Base-by-base conservation (phyloP, 2,797 vertebrate genomes). In the Podarcis siculus region DNA sequence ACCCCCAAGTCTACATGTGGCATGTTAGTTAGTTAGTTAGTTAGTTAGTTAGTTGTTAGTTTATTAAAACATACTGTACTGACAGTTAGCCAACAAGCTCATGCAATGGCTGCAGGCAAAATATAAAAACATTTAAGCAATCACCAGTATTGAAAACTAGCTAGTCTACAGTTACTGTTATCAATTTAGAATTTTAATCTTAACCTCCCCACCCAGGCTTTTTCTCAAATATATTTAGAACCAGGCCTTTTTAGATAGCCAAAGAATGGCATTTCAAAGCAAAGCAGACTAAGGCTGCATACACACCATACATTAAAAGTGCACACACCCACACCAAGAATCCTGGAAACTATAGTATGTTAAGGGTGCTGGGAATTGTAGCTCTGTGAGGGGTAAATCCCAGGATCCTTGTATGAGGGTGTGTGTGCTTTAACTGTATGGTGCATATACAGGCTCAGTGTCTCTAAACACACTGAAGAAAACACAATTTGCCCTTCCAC, bases 151-250 rank as follows among this genome's bases (percentile, higher is more conserved):
- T 73, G 21, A 80, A 39, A 30, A 21, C 19, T 8, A 67, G 23
- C 32, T 72, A 35, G 13, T 72, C 25, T 66, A 25, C 8, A 49
- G 27, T 17, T 39, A 30, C 32, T 49, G 27, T 55, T 49, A 37
- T 42, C 42, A 45, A 64, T 76, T 39, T 71, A 21, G 27, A 86
- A 10, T 82, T 61, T 82, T 55, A 19, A 77, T 69, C 19, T 78
- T 80, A n/a, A 61, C 2, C 9, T 72, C 12, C 12, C 5, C 78
- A 8, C 49, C 49, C 49, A 0, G n/a, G 19, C 27, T n/a, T 78
- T 77, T 83, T 27, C 27, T 55, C 61, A 83, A 79, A 64, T 73
- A 27, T 66, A 89, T 81, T 75, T 21, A 83, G 58, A 85, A 73
- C 49, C 71, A 37, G 39, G 37, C 37, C 6, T 85, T 79, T 23